Percentiles rank a stretch among this genome's conserved stretches.
Conservation (phyloP, 2,888 invertebrate genomes). For the Nematopogon swammerdamellus region DNA sequence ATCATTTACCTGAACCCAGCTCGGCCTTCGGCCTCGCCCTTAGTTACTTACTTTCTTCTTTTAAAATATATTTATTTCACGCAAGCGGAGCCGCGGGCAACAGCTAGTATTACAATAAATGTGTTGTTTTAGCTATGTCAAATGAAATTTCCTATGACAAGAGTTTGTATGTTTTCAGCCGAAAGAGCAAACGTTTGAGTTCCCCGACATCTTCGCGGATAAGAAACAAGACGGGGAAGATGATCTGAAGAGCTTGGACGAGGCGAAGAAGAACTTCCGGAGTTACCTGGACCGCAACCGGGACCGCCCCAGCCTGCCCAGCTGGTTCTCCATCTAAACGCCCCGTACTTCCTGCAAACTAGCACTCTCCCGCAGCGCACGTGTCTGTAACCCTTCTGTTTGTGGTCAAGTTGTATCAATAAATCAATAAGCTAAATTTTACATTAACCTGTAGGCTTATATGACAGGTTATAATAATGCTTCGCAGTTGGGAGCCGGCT, state of each 20-base stretch:
- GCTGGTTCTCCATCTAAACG: conserved; percentile 71
- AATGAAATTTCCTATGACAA: too few relatives aligned
- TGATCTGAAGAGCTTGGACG: conserved; percentile 57
- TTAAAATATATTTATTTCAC: too few relatives aligned
- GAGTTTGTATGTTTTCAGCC: conserved; percentile 67
- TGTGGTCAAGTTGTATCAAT: conserved; percentile 3
- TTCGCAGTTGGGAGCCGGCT: too few relatives aligned
- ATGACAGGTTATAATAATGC: too few relatives aligned
- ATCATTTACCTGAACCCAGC: too few relatives aligned
- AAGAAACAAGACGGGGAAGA: conserved; percentile 54
- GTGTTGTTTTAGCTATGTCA: too few relatives aligned
- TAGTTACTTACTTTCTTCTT: too few relatives aligned
- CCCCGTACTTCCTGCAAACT: not conserved
- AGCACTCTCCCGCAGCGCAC: too few relatives aligned
- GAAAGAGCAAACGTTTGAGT: conserved; percentile 67
- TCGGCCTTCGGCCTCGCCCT: too few relatives aligned
- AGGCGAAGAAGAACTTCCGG: conserved; percentile 59
- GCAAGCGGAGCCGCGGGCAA: too few relatives aligned
- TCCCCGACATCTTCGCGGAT: conserved; percentile 68
- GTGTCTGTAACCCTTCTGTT: not conserved
- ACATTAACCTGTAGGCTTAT: too few relatives aligned
- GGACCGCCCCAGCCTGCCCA: conserved; percentile 67
- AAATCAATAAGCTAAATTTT: conserved; percentile 6
- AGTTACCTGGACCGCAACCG: conserved; percentile 62
- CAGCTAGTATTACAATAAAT: too few relatives aligned